Conservation (phyloP, 2,888 invertebrate genomes). For the Hyposoter didymator region DNA sequence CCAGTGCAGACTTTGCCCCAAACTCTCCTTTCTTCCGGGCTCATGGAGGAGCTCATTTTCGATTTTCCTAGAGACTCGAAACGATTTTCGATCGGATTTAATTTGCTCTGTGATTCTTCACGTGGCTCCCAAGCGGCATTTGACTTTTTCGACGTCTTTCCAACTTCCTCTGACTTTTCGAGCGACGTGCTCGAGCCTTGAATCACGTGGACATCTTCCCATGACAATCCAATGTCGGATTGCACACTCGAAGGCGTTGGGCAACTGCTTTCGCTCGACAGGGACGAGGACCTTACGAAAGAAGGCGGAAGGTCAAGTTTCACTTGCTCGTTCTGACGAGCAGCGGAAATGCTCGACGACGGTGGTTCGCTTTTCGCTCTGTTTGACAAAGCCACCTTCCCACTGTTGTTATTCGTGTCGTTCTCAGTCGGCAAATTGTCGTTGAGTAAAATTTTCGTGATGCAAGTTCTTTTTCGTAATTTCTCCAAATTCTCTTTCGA, state of each 20-base stretch:
- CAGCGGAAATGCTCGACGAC: slow-evolving; percentile 1
- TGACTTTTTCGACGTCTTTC: slow-evolving; percentile 53
- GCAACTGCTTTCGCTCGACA: slow-evolving; percentile 80
- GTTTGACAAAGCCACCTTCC: slow-evolving; percentile 51
- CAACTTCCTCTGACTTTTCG: slow-evolving; percentile 73
- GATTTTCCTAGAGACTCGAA: slow-evolving; percentile 60
- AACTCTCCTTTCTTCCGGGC: slow-evolving; percentile 76
- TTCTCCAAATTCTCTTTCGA: slow-evolving; percentile 81
- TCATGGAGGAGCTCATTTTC: slow-evolving; percentile 65
- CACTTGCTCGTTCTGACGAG: slow-evolving; percentile 66
- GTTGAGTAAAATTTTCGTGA: slow-evolving; percentile 80
- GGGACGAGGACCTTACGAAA: slow-evolving; percentile 77
- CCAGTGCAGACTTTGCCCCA: slow-evolving; percentile 84
- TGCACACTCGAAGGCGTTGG: slow-evolving; percentile 79
- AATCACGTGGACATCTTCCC: slow-evolving; percentile 78
- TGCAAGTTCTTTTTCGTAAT: slow-evolving; percentile 79
- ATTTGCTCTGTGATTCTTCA: slow-evolving; percentile 55
- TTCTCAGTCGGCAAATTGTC: slow-evolving; percentile 73
- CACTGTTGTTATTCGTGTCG: slow-evolving; percentile 67
- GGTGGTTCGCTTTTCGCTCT: slow-evolving; percentile 72
- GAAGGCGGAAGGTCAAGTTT: slow-evolving; percentile 74
- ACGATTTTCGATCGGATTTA: slow-evolving; percentile 42
- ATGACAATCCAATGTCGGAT: slow-evolving; percentile 78
- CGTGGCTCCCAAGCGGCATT: slow-evolving; percentile 63
- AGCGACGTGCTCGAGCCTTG: slow-evolving; percentile 69